Conservation (phyloP, 1,140 invertebrate species). For the Globodera rostochiensis region DNA sequence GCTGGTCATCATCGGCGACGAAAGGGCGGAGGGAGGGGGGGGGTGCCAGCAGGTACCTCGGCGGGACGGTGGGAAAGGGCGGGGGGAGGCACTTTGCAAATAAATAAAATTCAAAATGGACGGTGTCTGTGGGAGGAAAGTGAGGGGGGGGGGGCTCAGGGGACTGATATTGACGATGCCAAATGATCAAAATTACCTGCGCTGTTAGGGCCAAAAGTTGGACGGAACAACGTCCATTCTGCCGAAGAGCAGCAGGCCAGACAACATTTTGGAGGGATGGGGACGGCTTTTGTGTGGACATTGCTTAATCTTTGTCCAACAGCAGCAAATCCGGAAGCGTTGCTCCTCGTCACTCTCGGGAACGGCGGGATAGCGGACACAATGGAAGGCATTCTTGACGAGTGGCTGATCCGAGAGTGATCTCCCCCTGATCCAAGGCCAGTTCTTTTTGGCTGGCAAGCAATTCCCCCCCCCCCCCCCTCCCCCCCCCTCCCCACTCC, state of each 20-base stretch:
- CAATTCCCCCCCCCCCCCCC: neutral
- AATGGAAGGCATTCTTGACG: neutral
- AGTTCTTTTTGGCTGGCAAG: neutral
- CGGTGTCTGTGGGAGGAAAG: neutral
- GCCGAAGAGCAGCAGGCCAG: neutral
- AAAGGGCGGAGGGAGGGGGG: neutral
- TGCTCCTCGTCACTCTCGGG: neutral
- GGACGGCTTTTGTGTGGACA: neutral
- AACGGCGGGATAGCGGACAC: neutral
- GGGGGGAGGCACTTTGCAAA: neutral
- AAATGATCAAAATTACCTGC: neutral
- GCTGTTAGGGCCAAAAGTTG: neutral
- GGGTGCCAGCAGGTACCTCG: slow-evolving; percentile 3
- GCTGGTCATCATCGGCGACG: neutral
- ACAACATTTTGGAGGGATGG: neutral
- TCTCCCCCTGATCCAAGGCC: neutral
- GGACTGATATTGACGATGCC: too few species aligned
- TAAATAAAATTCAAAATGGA: slow-evolving; percentile 19
- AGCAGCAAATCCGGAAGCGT: neutral
- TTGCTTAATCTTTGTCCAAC: neutral
- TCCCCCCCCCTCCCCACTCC: too few species aligned
- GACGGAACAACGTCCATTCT: neutral
- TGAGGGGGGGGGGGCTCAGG: too few species aligned
- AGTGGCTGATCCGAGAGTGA: neutral
- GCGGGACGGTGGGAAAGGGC: slow-evolving; percentile 8